phyloP scores from a whole-genome alignment of 1,140 invertebrate species.

The Trinorchestia longiramus region DNA sequence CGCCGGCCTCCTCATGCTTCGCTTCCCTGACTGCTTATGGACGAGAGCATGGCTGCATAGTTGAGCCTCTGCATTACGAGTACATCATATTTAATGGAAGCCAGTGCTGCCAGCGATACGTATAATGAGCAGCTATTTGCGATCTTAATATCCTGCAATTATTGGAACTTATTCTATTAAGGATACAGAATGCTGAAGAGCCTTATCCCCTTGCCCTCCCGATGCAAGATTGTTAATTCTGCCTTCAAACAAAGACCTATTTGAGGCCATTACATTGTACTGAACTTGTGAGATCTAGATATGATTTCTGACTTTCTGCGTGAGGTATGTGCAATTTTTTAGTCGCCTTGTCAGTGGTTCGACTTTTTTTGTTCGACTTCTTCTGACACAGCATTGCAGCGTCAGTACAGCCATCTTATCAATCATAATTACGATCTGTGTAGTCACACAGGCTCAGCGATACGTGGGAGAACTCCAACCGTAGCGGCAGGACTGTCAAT shows the following conservation, averaged over 20 bases:
- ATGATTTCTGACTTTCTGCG: not conserved
- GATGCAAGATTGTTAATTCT: not conserved
- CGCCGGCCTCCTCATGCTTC: no score
- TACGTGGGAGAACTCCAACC: no score
- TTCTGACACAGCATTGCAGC: not conserved
- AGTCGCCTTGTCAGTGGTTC: no score
- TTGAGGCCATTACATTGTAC: not conserved
- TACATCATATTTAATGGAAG: constrained; percentile 14
- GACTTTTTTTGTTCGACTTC: not conserved
- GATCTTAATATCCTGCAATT: not conserved
- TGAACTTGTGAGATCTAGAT: not conserved
- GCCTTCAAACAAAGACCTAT: not conserved
- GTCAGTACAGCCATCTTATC: not conserved
- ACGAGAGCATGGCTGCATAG: not conserved
- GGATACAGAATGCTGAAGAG: not conserved
- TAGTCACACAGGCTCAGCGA: no score
- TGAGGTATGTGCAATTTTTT: not conserved
- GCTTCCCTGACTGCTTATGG: not conserved
- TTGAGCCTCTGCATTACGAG: not conserved
- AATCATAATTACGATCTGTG: no score
- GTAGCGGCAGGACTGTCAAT: no score
- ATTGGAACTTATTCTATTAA: constrained; percentile 43
- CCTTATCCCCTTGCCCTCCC: not conserved
- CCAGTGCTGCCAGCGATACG: constrained; percentile 27
- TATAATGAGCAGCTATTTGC: constrained; percentile 30